These are phyloP conservation scores for Agraylea sexmaculata DNA, from an alignment of 1,140 invertebrate genomes.

Conservation along the genomic window DNA sequence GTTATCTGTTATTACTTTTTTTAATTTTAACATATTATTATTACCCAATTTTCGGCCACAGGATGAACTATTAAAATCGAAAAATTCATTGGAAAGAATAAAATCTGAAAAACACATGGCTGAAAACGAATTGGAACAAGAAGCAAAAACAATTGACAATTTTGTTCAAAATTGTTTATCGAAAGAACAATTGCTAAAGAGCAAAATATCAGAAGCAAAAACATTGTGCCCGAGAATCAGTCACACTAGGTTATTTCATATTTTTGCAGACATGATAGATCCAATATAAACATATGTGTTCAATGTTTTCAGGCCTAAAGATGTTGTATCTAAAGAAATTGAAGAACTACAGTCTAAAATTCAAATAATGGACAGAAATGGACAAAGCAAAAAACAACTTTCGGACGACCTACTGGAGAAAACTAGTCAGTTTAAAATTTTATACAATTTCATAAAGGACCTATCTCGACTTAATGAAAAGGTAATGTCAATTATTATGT, in stretches of 20 bases:
- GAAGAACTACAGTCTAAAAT: constrained; percentile 29
- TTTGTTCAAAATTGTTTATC: constrained; percentile 1
- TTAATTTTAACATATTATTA: too few relatives aligned
- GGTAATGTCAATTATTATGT: constrained; percentile 13
- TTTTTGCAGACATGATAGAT: neutral
- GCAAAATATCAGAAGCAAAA: constrained; percentile 25
- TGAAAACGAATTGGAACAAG: constrained; percentile 10
- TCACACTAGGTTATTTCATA: constrained; percentile 28
- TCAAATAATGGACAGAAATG: constrained; percentile 25
- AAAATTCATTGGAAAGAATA: too few relatives aligned
- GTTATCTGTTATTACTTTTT: too few relatives aligned
- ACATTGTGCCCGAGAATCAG: constrained; percentile 31
- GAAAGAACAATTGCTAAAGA: constrained; percentile 25
- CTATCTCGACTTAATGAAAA: constrained; percentile 24
- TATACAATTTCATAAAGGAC: constrained; percentile 20
- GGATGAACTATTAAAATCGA: too few relatives aligned
- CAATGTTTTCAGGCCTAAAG: constrained; percentile 22
- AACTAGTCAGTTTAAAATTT: constrained; percentile 23
- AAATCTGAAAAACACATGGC: too few relatives aligned
- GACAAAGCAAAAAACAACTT: constrained; percentile 26
- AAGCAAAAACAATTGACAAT: constrained; percentile 9
- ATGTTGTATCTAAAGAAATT: constrained; percentile 24
- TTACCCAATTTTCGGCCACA: too few relatives aligned
- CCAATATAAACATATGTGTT: constrained; percentile 2
- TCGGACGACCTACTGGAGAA: constrained; percentile 23